These are phyloP conservation scores for Copsychus sechellarum DNA, from an alignment of 2,113 vertebrate genomes.

Conservation along the genomic window DNA sequence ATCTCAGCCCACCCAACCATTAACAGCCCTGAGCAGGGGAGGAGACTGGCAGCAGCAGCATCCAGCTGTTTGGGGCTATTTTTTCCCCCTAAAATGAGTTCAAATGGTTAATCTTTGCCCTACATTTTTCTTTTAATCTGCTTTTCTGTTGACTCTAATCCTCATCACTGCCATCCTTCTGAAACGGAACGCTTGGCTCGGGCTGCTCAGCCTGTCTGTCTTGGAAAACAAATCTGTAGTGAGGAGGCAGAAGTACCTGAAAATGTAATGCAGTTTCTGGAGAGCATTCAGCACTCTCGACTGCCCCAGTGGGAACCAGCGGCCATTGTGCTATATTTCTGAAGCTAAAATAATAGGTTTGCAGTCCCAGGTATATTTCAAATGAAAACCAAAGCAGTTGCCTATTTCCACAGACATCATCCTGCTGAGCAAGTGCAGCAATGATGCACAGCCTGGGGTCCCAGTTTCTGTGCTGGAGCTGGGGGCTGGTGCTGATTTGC, in stretches of 20 bases:
- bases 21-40: not conserved
- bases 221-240: not conserved
- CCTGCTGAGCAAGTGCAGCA: not conserved
- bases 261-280: not conserved
- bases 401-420: not conserved
- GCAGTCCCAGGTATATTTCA: not conserved
- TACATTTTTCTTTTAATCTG: conserved; percentile 61
- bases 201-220: conserved; percentile 23
- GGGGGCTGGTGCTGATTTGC: not conserved
- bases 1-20: not conserved
- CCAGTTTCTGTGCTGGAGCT: not conserved
- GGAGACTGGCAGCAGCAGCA: not conserved
- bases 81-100: not conserved
- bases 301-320: not conserved
- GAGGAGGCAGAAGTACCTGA: not conserved
- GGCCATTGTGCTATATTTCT: not conserved
- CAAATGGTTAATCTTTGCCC: conserved; percentile 53
- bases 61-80: not conserved
- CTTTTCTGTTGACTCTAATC: conserved; percentile 48
- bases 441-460: not conserved
- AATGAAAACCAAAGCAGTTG: not conserved
- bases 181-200: not conserved
- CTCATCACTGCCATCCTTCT: not conserved
- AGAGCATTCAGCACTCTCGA: not conserved
- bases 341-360: not conserved